Conservation (phyloP, 2,888 invertebrate genomes). For the Cataglyphis altisquamis region DNA sequence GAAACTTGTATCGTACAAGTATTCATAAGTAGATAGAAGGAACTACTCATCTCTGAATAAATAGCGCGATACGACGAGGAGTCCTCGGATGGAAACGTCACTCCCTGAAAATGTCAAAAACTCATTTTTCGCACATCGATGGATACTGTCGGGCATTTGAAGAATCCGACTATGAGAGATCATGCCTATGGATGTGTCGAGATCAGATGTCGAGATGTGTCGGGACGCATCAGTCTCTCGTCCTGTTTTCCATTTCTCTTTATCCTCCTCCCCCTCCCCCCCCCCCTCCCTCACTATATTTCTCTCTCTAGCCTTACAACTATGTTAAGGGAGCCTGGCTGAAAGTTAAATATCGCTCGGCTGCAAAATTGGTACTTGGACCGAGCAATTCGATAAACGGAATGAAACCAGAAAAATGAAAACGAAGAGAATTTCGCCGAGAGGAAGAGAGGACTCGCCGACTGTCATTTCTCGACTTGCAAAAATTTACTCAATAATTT, state of each 20-base stretch:
- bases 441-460: neutral
- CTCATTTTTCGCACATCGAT: conserved; percentile 29
- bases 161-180: conserved; percentile 13
- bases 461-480: neutral
- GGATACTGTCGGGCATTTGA: neutral
- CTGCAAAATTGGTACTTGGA: conserved; percentile 52
- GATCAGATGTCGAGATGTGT: conserved; percentile 5
- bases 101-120: conserved; percentile 7
- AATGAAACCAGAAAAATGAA: conserved; percentile 38
- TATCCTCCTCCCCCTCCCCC: too few relatives aligned
- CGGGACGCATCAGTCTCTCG: neutral
- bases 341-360: conserved; percentile 33
- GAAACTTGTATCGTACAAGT: conserved; percentile 5
- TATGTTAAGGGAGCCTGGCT: conserved; percentile 24
- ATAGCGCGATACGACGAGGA: neutral
- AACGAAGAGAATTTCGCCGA: neutral
- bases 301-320: neutral
- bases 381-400: conserved; percentile 47
- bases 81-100: neutral
- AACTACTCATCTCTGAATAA: neutral
- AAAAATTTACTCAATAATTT: conserved; percentile 31
- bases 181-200: conserved; percentile 9
- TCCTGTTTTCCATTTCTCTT: conserved; percentile 5
- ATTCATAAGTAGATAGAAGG: conserved; percentile 4
- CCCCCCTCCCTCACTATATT: neutral